phyloP scores from a whole-genome alignment of 2,888 invertebrate genomes.

The Polyommatus icarus region DNA sequence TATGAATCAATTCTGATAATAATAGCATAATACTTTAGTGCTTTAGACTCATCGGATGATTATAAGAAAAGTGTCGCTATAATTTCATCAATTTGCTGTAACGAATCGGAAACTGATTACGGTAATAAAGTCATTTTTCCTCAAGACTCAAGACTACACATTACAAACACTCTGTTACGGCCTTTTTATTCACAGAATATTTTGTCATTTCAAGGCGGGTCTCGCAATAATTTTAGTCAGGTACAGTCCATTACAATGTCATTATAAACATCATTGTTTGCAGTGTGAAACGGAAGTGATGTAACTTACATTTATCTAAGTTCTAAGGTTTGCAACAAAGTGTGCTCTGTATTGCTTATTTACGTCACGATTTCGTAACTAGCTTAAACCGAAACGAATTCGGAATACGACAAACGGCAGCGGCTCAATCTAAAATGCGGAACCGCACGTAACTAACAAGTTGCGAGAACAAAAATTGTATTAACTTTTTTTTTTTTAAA shows the following conservation, averaged over 20 bases:
- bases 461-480: conserved; percentile 12
- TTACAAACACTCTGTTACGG: background rate
- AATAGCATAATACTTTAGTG: background rate
- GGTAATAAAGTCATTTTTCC: background rate
- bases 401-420: conserved; percentile 47
- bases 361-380: conserved; percentile 54
- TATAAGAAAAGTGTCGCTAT: background rate
- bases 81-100: background rate
- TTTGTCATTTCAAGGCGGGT: background rate
- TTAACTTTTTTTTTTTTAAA: conserved; percentile 14
- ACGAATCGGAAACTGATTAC: background rate
- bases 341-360: conserved; percentile 44
- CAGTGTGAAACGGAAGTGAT: conserved; percentile 10
- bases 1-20: no score
- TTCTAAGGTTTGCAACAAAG: conserved; percentile 39
- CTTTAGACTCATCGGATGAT: background rate
- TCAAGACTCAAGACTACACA: background rate
- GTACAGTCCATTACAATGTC: conserved; percentile 14
- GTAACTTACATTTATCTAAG: conserved; percentile 4
- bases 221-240: background rate
- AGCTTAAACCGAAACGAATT: conserved; percentile 49
- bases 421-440: conserved; percentile 30
- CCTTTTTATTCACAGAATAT: background rate
- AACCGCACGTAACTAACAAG: conserved; percentile 26
- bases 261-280: conserved; percentile 16